Percentiles rank a stretch among this genome's conserved stretches.
phyloP scores from a whole-genome alignment of 2,113 vertebrate species.

The Mixornis gularis region DNA sequence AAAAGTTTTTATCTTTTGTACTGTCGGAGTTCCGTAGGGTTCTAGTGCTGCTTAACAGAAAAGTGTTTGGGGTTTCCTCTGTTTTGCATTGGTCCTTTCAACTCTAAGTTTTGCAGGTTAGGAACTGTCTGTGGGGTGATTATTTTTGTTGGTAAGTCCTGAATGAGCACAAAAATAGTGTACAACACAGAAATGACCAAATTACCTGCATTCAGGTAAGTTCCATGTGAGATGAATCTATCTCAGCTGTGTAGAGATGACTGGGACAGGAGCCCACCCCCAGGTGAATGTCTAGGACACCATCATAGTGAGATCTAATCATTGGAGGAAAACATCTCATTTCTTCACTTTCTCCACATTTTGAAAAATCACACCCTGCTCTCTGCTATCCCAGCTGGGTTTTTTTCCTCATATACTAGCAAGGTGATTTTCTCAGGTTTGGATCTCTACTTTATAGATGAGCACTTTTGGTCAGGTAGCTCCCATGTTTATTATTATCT shows the following conservation, averaged over 20 bases:
- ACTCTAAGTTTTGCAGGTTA: not conserved
- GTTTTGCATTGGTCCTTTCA: not conserved
- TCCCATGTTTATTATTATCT: not conserved
- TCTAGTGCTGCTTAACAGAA: not conserved
- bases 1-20: not conserved
- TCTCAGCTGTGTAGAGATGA: not conserved
- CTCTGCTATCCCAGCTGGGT: rapidly evolving
- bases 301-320: not conserved
- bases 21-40: not conserved
- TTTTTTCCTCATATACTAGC: not conserved
- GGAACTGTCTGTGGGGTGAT: not conserved
- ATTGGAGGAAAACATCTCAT: not conserved
- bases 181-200: not conserved
- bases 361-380: not conserved
- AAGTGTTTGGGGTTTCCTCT: not conserved
- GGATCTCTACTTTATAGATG: not conserved
- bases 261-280: not conserved
- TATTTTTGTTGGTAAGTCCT: not conserved
- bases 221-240: not conserved
- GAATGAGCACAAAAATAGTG: not conserved
- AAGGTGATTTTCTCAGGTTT: not conserved
- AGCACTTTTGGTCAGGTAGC: not conserved
- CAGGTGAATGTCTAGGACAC: not conserved
- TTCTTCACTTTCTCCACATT: not conserved
- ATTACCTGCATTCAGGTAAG: not conserved